Conservation (phyloP, 2,888 invertebrate genomes). For the Tipula confusa region DNA sequence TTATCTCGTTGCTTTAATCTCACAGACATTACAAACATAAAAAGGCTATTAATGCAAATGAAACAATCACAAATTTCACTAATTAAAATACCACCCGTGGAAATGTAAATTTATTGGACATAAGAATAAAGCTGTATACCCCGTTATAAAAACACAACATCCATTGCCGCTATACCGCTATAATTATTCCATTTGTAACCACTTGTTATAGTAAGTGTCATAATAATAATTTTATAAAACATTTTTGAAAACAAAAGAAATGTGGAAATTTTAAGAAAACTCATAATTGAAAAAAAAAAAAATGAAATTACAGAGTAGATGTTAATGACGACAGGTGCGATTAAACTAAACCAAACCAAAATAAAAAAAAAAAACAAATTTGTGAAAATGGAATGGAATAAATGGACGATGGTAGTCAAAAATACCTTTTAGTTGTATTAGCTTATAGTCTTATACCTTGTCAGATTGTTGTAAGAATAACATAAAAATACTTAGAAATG, state of each 20-base stretch:
- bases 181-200: neutral
- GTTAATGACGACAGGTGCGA: conserved; percentile 12
- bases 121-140: neutral
- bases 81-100: neutral
- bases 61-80: neutral
- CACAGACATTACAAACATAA: neutral
- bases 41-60: neutral
- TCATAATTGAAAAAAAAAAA: neutral
- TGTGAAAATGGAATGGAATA: neutral
- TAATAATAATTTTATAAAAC: neutral
- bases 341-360: neutral
- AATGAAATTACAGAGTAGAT: too few species aligned
- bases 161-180: neutral
- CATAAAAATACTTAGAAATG: neutral
- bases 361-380: neutral
- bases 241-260: neutral
- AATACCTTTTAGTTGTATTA: neutral
- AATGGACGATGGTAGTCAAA: too few species aligned
- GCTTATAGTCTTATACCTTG: neutral
- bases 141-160: neutral
- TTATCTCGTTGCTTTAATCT: neutral
- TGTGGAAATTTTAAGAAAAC: neutral
- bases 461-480: neutral
- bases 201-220: neutral
- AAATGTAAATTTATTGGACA: neutral